phyloP scores from a whole-genome alignment of 2,888 invertebrate species.

The Dascillus cervinus region DNA sequence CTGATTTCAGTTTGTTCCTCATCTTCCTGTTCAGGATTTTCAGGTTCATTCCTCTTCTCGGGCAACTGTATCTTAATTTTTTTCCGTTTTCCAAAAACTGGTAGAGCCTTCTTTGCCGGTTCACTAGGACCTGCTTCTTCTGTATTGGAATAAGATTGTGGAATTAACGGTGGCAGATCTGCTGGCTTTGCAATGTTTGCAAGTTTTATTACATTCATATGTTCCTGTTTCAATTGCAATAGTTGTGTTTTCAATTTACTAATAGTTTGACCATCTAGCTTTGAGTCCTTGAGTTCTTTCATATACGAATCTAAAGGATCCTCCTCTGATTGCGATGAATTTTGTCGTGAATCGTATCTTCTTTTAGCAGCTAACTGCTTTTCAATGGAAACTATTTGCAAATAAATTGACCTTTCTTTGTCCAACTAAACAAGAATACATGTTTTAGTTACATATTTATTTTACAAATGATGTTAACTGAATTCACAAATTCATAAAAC shows the following conservation, averaged over 20 bases:
- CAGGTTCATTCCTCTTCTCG: slow-evolving; percentile 42
- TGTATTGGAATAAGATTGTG: slow-evolving; percentile 9
- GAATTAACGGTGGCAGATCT: slow-evolving; percentile 47
- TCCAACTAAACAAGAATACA: too few relatives aligned
- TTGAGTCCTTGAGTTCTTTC: slow-evolving; percentile 51
- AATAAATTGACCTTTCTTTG: slow-evolving; percentile 47
- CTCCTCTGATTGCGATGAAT: slow-evolving; percentile 39
- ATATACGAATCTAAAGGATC: slow-evolving; percentile 84
- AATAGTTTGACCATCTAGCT: slow-evolving; percentile 48
- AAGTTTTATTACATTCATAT: slow-evolving; percentile 58
- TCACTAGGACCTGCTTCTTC: slow-evolving; percentile 17
- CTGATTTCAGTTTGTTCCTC: slow-evolving; percentile 37
- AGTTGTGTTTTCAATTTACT: slow-evolving; percentile 65
- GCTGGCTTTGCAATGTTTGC: slow-evolving; percentile 70
- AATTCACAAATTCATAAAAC: too few relatives aligned
- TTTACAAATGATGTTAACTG: too few relatives aligned
- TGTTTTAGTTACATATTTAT: too few relatives aligned
- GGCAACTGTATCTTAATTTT: slow-evolving; percentile 46
- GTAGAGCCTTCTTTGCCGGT: slow-evolving; percentile 40
- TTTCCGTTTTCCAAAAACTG: slow-evolving; percentile 50
- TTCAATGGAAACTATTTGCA: slow-evolving; percentile 54
- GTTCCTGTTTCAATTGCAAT: slow-evolving; percentile 59
- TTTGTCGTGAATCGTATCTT: slow-evolving; percentile 38
- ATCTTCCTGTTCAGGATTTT: slow-evolving; percentile 49
- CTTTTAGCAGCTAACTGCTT: slow-evolving; percentile 34